Evolutionary conservation across 2,113 vertebrate species (phyloP).

Genomic region (Heptranchias perlo): DNA sequence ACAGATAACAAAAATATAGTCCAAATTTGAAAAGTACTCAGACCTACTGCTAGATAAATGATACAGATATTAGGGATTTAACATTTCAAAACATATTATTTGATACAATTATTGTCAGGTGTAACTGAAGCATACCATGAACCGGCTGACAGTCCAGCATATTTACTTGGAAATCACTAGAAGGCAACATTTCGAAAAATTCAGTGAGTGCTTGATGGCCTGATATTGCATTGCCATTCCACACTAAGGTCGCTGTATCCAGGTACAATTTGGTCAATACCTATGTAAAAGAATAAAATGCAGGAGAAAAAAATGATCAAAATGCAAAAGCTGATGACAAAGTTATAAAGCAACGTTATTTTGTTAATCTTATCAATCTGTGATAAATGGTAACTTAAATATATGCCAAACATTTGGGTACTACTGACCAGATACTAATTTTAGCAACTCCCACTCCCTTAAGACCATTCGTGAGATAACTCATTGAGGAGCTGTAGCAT

Average conservation of each 20-base stretch:
- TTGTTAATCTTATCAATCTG: not conserved
- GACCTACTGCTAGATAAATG: too few species aligned
- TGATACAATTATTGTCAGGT: not conserved
- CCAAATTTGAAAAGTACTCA: not conserved
- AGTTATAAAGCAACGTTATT: not conserved
- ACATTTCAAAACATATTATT: not conserved
- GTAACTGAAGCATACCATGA: constrained; percentile 63
- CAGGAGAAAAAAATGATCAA: not conserved
- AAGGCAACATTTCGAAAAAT: constrained; percentile 92
- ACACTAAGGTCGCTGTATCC: constrained; percentile 86
- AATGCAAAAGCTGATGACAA: not conserved
- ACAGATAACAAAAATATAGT: not conserved
- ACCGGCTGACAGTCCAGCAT: constrained; percentile 92
- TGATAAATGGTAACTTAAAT: not conserved
- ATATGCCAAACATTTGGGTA: not conserved
- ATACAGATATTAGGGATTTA: not conserved
- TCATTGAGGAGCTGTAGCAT: not conserved
- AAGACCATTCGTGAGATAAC: not conserved
- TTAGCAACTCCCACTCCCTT: not conserved
- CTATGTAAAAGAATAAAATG: constrained; percentile 48
- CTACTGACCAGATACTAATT: not conserved
- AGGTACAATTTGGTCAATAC: constrained; percentile 82
- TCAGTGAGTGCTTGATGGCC: constrained; percentile 82
- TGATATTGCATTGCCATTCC: constrained; percentile 90
- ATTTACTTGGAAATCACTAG: constrained; percentile 87